phyloP scores from a whole-genome alignment of 2,888 invertebrate genomes.

The Diarsia rubi region DNA sequence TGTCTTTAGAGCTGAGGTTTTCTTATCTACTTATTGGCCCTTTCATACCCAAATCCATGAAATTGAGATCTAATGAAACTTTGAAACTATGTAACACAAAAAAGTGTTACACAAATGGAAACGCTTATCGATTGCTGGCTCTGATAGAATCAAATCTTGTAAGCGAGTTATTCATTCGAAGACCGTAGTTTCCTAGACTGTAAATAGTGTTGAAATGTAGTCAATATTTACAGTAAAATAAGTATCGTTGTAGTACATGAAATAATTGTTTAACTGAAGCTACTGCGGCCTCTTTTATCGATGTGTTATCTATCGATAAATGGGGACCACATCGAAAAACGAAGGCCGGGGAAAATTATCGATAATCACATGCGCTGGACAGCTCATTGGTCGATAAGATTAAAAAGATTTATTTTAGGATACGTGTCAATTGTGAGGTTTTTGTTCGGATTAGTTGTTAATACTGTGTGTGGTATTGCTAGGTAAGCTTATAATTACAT shows the following conservation, averaged over 20 bases:
- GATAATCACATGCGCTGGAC: slow-evolving; percentile 47
- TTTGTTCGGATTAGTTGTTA: slow-evolving; percentile 13
- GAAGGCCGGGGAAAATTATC: slow-evolving; percentile 56
- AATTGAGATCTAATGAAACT: slow-evolving; percentile 56
- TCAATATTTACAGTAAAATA: slow-evolving; percentile 31
- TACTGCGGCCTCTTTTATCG: slow-evolving; percentile 66
- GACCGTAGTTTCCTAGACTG: slow-evolving; percentile 14
- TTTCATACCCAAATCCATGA: slow-evolving; percentile 54
- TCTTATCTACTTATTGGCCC: slow-evolving; percentile 42
- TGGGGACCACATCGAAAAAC: slow-evolving; percentile 40
- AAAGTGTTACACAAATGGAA: slow-evolving; percentile 38
- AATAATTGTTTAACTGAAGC: slow-evolving; percentile 50
- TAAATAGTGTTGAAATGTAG: slow-evolving; percentile 16
- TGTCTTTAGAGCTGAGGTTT: slow-evolving; percentile 18
- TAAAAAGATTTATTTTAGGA: slow-evolving; percentile 49
- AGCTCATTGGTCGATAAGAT: slow-evolving; percentile 56
- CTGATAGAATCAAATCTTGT: slow-evolving; percentile 23
- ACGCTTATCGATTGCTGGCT: slow-evolving; percentile 20
- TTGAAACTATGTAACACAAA: slow-evolving; percentile 30
- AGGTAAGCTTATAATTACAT: slow-evolving; percentile 21
- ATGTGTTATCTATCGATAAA: slow-evolving; percentile 60
- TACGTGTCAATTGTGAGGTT: slow-evolving; percentile 33
- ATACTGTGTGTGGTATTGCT: slow-evolving; percentile 3
- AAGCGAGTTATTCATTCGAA: slow-evolving; percentile 32
- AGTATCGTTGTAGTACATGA: slow-evolving; percentile 40